Evolutionary conservation across 1,140 invertebrate species (phyloP).

Genomic region (Epicauta chinensis): DNA sequence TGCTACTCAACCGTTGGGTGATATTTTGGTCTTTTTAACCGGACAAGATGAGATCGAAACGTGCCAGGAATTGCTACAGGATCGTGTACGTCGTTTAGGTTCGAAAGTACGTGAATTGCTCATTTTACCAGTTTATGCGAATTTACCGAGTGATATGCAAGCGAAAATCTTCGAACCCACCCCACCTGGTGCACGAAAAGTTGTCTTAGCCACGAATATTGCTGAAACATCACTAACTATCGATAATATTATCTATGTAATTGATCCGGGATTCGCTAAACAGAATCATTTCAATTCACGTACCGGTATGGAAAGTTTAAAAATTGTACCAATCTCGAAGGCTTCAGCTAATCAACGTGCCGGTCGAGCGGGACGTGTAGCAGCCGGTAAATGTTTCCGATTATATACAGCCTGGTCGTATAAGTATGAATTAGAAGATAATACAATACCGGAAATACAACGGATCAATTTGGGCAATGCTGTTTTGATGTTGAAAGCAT

Average conservation of each 20-base stretch:
- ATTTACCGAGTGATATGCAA: conserved; percentile 98
- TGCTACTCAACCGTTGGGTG: conserved; percentile 89
- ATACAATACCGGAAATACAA: conserved; percentile 97
- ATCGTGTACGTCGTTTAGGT: conserved; percentile 83
- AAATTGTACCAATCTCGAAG: conserved; percentile 97
- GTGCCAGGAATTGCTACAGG: conserved; percentile 87
- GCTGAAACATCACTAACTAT: conserved; percentile 99
- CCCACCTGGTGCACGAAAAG: conserved; percentile 90
- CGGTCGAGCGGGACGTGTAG: conserved; percentile 85
- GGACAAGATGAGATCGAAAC: conserved; percentile 96
- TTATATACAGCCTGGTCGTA: conserved; percentile 97
- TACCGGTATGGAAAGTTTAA: conserved; percentile 89
- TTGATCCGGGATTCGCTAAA: conserved; percentile 98
- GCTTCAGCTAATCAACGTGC: conserved; percentile 93
- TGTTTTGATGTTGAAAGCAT: conserved; percentile 91
- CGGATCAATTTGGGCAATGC: conserved; percentile 97
- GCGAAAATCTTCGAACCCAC: conserved; percentile 97
- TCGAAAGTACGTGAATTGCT: conserved; percentile 90
- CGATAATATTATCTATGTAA: conserved; percentile 98
- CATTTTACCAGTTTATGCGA: conserved; percentile 96
- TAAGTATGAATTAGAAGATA: conserved; percentile 96
- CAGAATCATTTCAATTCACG: conserved; percentile 98
- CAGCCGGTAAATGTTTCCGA: conserved; percentile 96
- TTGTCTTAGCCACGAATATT: conserved; percentile 97
- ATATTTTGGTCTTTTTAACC: conserved; percentile 95